Base-by-base conservation (phyloP, 2,113 vertebrate species). In the Bucco capensis region DNA sequence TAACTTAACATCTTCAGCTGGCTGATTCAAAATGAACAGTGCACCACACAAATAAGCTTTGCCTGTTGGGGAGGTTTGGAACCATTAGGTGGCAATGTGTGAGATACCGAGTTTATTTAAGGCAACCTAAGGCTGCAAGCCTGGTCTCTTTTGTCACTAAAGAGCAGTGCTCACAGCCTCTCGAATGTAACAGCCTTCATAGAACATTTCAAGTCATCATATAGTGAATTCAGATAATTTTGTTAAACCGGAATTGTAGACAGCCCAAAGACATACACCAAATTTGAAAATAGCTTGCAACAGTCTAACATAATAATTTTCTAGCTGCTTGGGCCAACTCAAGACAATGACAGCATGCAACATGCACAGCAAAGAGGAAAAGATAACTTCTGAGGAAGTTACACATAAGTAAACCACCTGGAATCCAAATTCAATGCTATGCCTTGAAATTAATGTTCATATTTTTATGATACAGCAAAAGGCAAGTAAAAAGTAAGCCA, bases 201-300 rank as follows among this genome's bases (percentile, higher is more conserved):
- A 10, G 65, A 95, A 90, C 69, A 74, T 89, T 94, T 92, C 33
- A 70, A 19, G 22, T 95, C 73, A 28, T 89, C 54, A 30, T 71
- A 30, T 27, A 94, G 88, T 46, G 30, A 80, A 74, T 79, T 74
- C 17, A 10, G 31, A 50, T 86, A 77, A 90, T 77, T 93, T 67
- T 67, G 33, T 91, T 88, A 71, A 81, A 91, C 17, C 31, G 33
- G 35, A 90, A 71, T 46, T 83, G 69, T 58, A 79, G 87, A 83
- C 54, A 89, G 71, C 66, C 67, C 73, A 76, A 92, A 58, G 86
- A 78, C 65, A 88, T 49, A n/a, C 9, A 22, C 31, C 16, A 86
- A 81, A 60, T 27, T 46, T 70, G 60, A 50, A 87, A 90, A 90
- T 33, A 86, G 74, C 60, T 81, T 69, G 46, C 65, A 75, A n/a